phyloP scores from a whole-genome alignment of 1,140 invertebrate genomes.

The Prorops nasuta region DNA sequence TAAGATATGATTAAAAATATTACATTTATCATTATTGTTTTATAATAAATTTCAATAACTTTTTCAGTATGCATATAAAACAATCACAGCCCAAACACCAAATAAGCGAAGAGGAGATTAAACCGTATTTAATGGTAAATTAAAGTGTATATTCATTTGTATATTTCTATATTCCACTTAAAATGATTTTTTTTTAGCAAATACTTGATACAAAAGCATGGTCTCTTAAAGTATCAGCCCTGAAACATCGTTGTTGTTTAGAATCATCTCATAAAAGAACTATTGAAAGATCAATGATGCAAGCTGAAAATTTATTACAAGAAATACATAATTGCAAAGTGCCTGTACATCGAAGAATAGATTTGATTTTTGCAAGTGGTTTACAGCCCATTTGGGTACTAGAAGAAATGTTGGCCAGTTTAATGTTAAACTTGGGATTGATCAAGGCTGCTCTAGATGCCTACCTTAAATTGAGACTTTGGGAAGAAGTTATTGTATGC shows the following conservation, averaged over 20 bases:
- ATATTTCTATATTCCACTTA: constrained; percentile 4
- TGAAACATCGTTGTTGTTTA: constrained; percentile 72
- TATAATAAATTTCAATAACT: constrained; percentile 3
- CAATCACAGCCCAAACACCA: constrained; percentile 75
- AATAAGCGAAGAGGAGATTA: constrained; percentile 75
- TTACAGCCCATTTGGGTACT: constrained; percentile 74
- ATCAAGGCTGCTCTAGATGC: constrained; percentile 84
- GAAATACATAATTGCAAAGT: constrained; percentile 54
- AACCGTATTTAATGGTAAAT: constrained; percentile 73
- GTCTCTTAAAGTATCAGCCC: constrained; percentile 65
- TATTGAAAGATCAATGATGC: constrained; percentile 82
- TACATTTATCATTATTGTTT: background rate
- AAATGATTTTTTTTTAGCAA: constrained; percentile 25
- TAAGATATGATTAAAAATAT: constrained; percentile 48
- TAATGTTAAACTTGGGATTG: constrained; percentile 78
- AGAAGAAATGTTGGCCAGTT: constrained; percentile 72
- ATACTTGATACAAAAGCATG: constrained; percentile 62
- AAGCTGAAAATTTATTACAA: constrained; percentile 78
- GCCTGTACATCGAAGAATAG: constrained; percentile 51
- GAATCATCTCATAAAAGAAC: constrained; percentile 76
- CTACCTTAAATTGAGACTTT: constrained; percentile 77
- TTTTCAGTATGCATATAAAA: constrained; percentile 61
- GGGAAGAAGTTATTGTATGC: constrained; percentile 91
- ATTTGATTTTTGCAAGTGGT: constrained; percentile 64
- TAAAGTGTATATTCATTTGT: constrained; percentile 2